A percentile compares a stretch with the other conserved stretches of the same genome.
Evolutionary conservation across 2,888 invertebrate species (phyloP).

Genomic region (Lamellibrachia columna): DNA sequence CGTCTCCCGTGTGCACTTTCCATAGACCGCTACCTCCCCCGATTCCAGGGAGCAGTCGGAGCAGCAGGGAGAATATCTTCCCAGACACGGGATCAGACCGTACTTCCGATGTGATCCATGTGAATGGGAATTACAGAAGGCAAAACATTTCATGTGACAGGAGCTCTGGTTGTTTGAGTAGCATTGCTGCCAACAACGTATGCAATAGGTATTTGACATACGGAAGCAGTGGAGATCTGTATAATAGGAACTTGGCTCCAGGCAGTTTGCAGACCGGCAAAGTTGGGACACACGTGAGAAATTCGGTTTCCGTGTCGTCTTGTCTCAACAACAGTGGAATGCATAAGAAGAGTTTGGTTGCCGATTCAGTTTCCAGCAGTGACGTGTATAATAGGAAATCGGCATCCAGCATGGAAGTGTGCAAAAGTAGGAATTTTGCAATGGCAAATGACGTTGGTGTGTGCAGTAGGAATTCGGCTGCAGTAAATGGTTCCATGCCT

Average conservation of each 20-base stretch:
- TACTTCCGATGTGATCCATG: not conserved
- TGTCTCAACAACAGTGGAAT: not conserved
- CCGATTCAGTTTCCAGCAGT: not conserved
- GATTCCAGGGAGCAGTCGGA: not conserved
- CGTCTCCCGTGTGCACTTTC: not conserved
- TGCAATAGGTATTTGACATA: slow-evolving; percentile 4
- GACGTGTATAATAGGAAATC: slow-evolving; percentile 4
- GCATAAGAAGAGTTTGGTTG: not conserved
- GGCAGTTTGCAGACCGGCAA: not conserved
- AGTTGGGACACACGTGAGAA: not conserved
- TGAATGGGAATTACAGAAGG: slow-evolving; percentile 9
- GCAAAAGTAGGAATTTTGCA: not conserved
- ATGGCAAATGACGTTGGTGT: not conserved
- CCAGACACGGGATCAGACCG: not conserved
- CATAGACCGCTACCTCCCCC: not conserved
- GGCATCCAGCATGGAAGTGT: not conserved
- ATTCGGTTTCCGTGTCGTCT: not conserved
- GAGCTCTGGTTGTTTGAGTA: slow-evolving; percentile 10
- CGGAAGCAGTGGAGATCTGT: not conserved
- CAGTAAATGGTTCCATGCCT: not conserved
- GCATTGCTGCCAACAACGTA: slow-evolving; percentile 1
- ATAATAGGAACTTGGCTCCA: slow-evolving; percentile 1
- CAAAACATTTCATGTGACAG: slow-evolving; percentile 12
- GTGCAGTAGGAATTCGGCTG: not conserved
- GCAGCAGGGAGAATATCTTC: not conserved